Base-by-base conservation (phyloP, 2,888 invertebrate genomes). In the Ischnura elegans region DNA sequence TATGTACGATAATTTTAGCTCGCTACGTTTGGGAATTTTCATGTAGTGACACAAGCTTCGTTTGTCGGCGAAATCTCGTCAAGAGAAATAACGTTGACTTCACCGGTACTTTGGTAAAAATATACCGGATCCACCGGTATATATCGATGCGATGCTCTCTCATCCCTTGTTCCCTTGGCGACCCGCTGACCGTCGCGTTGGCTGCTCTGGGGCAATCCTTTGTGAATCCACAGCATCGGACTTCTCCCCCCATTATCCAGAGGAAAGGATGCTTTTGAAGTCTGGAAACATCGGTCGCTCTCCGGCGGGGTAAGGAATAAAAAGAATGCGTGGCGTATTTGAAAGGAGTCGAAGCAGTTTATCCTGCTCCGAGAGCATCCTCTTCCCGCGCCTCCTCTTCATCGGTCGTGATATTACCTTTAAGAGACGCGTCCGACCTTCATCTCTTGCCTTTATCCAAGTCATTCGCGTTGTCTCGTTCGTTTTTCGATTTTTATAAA, bases 351-450 rank as follows among this genome's bases (percentile, higher is more conserved):
- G 76, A 36, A 76, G 76, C 76, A 36, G 76, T 76, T 76, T 76
- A 36, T 76, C 76, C 29, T 76, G 76, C 76, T 76, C 21, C n/a
- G 25, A 29, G 16, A 8, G 10, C 36, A 29, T 76, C 76, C 76
- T 76, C n/a, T 36, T 76, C 76, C 36, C 36, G 25, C 36, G n/a
- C n/a, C n/a, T n/a, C n/a, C n/a, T 36, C 76, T 25, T 76, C 76
- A 76, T 36, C 36, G 10, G 36, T 76, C 76, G 76, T 1, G 36
- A 76, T 76, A 21, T 76, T 76, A 21, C 76, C 76, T 76, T 76
- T 76, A 76, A n/a, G 19, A 76, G 76, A 76, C 76, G 76, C 36
- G 76, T 76, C 76, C 76, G 76, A 76, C 76, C 76, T 76, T 76
- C 76, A 76, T 76, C 76, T 36, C 16, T 76, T 36, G 29, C 76